phyloP scores from a whole-genome alignment of 2,113 vertebrate species.

The Calonectris borealis region DNA sequence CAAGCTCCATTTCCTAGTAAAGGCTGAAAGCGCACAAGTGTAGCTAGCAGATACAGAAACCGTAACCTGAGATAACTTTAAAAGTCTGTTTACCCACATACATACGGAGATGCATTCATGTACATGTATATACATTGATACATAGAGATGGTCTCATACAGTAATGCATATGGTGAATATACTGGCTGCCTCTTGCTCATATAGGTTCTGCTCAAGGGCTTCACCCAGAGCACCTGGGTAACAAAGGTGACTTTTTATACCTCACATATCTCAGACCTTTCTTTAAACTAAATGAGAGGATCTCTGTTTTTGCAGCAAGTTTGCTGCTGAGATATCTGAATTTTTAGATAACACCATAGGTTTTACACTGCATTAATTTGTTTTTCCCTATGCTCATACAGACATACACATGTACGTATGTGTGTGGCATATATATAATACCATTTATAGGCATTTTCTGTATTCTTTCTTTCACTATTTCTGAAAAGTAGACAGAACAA shows the following conservation, averaged over 20 bases:
- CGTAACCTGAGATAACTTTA: not conserved
- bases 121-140: accelerated
- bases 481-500: not conserved
- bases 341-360: not conserved
- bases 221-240: not conserved
- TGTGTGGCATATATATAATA: not conserved
- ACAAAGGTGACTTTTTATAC: not conserved
- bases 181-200: not conserved
- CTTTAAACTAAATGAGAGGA: not conserved
- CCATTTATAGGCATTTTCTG: not conserved
- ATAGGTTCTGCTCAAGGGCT: not conserved
- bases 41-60: not conserved
- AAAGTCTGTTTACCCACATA: not conserved
- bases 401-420: not conserved
- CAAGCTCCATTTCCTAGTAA: not conserved
- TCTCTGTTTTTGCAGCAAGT: not conserved
- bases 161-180: not conserved
- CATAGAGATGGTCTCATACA: not conserved
- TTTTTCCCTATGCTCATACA: not conserved
- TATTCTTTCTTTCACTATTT: not conserved
- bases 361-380: not conserved
- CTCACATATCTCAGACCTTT: not conserved
- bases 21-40: not conserved
- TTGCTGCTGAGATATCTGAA: not conserved
- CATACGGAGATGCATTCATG: not conserved